Percentiles rank a stretch among this genome's conserved stretches.
phyloP scores from a whole-genome alignment of 2,888 invertebrate genomes.

The Lasioglossum oenotherae region DNA sequence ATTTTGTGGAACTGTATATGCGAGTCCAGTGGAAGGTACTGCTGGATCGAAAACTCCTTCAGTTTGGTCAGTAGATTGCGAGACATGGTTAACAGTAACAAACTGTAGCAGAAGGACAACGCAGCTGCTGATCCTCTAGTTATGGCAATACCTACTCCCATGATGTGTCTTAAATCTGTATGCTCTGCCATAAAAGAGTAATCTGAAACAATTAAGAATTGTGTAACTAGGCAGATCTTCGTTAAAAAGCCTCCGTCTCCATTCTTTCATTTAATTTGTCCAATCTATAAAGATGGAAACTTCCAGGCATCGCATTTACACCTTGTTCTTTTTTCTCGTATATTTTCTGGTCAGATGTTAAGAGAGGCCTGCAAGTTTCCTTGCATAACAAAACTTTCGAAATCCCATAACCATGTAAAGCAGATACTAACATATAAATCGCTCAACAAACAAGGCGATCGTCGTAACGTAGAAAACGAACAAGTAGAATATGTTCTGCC shows the following conservation, averaged over 20 bases:
- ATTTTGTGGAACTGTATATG: conserved; percentile 99
- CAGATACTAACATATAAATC: conserved; percentile 93
- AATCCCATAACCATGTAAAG: not conserved
- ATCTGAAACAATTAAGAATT: conserved; percentile 85
- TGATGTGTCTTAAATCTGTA: conserved; percentile 96
- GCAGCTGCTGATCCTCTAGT: conserved; percentile 97
- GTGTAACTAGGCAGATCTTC: not conserved
- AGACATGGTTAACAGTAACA: conserved; percentile 96
- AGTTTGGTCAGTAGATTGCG: conserved; percentile 95
- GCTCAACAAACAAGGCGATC: conserved; percentile 95
- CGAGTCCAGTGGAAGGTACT: conserved; percentile 96
- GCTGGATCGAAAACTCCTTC: conserved; percentile 96
- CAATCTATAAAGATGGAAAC: not conserved
- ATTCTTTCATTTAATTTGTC: not conserved
- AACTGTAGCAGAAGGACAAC: conserved; percentile 96
- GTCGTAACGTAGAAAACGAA: conserved; percentile 98
- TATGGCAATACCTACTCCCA: conserved; percentile 98
- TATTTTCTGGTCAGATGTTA: not conserved
- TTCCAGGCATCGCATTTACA: not conserved
- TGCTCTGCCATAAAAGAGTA: conserved; percentile 99
- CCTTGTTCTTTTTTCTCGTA: not conserved
- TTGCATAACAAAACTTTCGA: conserved; percentile 5
- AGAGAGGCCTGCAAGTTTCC: not conserved
- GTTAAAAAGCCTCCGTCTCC: not conserved
- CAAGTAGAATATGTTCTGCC: conserved; percentile 97